Percentiles rank a stretch among this genome's conserved stretches.
Conservation (phyloP, 1,140 invertebrate genomes). For the Drosophila sechellia region DNA sequence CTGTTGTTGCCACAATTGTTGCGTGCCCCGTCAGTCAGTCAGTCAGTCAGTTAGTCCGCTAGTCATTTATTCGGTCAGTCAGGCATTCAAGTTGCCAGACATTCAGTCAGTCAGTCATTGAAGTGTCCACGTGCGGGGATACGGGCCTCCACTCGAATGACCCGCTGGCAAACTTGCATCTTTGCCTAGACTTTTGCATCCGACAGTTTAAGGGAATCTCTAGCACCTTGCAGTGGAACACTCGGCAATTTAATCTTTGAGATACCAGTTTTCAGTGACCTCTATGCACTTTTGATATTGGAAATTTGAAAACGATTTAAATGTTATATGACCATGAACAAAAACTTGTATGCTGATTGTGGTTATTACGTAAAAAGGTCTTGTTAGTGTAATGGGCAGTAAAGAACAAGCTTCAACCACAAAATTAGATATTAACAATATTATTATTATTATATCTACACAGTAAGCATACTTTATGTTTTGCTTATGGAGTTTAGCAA, state of each 20-base stretch:
- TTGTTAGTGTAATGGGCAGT: too few relatives aligned
- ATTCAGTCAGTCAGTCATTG: slow-evolving; percentile 12
- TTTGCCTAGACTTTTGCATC: slow-evolving; percentile 11
- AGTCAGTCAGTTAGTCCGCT: slow-evolving; percentile 1
- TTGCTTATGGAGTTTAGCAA: too few relatives aligned
- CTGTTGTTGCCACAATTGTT: slow-evolving; percentile 41
- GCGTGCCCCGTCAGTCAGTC: slow-evolving; percentile 8
- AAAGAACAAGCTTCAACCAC: too few relatives aligned
- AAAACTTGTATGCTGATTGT: too few relatives aligned
- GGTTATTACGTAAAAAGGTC: too few relatives aligned
- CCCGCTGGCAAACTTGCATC: slow-evolving; percentile 48
- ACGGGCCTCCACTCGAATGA: slow-evolving; percentile 44
- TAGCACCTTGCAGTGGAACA: slow-evolving; percentile 2
- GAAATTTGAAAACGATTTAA: neutral
- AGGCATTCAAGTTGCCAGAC: slow-evolving; percentile 6
- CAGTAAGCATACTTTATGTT: too few relatives aligned
- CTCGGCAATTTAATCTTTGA: slow-evolving; percentile 2
- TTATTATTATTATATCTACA: too few relatives aligned
- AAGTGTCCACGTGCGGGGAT: slow-evolving; percentile 38
- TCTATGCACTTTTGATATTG: neutral
- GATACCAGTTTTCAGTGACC: neutral
- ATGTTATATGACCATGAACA: too few relatives aligned
- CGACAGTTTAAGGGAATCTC: slow-evolving; percentile 22
- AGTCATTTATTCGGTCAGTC: neutral
- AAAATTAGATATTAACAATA: too few relatives aligned